Base-by-base conservation (phyloP, 2,113 vertebrate species). In the Scophthalmus maximus region DNA sequence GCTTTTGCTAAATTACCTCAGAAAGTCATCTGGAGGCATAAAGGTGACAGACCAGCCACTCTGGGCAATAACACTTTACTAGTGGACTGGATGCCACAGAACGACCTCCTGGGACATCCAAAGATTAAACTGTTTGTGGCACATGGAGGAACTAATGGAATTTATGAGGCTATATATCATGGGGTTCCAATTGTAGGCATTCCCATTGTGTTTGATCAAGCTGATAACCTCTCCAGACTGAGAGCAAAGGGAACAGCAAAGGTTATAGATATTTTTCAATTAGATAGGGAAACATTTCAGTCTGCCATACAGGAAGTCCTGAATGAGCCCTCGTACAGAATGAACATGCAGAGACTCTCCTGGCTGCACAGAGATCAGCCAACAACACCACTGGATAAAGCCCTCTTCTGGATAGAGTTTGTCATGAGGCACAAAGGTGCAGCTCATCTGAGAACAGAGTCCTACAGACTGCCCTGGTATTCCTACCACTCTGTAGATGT, bases 331-430 rank as follows among this genome's bases (percentile, higher is more conserved):
- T 92, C 90, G 49, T 92, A 93, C 76, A 87, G 36, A 26, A 69
- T 22, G 6, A 92, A 91, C 82, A 93, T 94, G 91, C 87, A 91
- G 70, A 90, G 73, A 29, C 87, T 94, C 20, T 93, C 93, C 36
- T 64, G 60, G 15, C 83, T 94, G 47, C 90, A 93, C 68, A 79
- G 78, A 62, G 93, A 94, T 79, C 80, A 88, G 25, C 88, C 90
- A 4, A 51, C 89, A 52, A 73, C 62, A 9, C 90, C 93, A 1
- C 30, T 93, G 26, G 88, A 93, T 56, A 59, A 5, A 20, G 93
- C 92, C 56, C 30, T 93, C 78, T 94, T 92, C 88, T 94, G 93
- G 92, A 92, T 92, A 18, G 93, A 94, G 88, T 93, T 89, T 80
- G 91, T 93, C 32, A 92, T 94, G 76, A 91, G 90, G 58, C 89